Percentiles rank a stretch among this genome's conserved stretches.
phyloP scores from a whole-genome alignment of 2,113 vertebrate genomes.

The Gobio gobio region DNA sequence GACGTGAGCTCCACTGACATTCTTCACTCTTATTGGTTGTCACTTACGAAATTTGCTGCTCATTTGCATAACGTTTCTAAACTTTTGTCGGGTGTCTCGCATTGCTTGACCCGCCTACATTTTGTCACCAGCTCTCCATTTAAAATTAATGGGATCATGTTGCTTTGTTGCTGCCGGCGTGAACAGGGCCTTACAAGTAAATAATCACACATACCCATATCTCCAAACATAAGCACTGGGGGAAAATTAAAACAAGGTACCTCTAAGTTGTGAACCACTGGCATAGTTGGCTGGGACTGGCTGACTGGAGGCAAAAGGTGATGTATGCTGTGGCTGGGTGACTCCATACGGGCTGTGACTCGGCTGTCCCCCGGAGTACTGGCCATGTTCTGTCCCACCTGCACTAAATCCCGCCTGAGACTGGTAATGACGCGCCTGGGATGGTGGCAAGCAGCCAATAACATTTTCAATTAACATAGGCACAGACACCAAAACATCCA shows the following conservation, averaged over 20 bases:
- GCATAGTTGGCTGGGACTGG: slow-evolving; percentile 81
- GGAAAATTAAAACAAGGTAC: slow-evolving; percentile 3
- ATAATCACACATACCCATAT: neutral
- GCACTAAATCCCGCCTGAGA: slow-evolving; percentile 79
- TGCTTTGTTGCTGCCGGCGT: too few relatives aligned
- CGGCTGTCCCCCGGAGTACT: slow-evolving; percentile 81
- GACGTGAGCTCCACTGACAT: too few relatives aligned
- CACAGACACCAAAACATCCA: neutral
- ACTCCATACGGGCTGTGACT: slow-evolving; percentile 80
- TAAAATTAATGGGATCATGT: too few relatives aligned
- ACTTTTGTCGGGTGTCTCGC: too few relatives aligned
- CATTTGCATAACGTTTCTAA: too few relatives aligned
- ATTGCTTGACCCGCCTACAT: too few relatives aligned
- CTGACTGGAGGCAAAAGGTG: slow-evolving; percentile 76
- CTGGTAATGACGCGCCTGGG: slow-evolving; percentile 83
- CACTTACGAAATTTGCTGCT: too few relatives aligned
- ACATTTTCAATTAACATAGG: neutral
- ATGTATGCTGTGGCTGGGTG: slow-evolving; percentile 78
- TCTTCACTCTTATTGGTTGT: too few relatives aligned
- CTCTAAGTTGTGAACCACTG: slow-evolving; percentile 81
- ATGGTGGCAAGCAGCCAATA: neutral
- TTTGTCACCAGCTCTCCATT: too few relatives aligned
- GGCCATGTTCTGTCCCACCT: slow-evolving; percentile 82
- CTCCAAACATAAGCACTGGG: neutral
- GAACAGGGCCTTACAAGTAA: neutral